Percentiles rank a stretch among this genome's conserved stretches.
phyloP scores from a whole-genome alignment of 2,113 vertebrate genomes.

The Aegotheles bennettii region DNA sequence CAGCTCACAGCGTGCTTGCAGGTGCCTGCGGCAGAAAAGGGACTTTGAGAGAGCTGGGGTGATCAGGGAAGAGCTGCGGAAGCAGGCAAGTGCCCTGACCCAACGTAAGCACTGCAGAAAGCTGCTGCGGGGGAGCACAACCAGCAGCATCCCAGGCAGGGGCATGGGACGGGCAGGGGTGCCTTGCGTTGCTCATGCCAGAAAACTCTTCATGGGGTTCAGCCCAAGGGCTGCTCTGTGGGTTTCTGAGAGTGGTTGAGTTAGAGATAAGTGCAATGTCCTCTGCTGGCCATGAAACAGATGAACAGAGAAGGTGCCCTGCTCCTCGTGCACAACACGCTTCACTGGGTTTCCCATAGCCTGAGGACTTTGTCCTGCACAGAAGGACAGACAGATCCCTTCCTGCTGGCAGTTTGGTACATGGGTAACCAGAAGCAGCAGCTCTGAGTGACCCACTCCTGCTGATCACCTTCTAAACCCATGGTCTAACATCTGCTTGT shows the following conservation, averaged over 20 bases:
- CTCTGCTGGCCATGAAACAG: neutral
- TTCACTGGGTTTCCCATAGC: neutral
- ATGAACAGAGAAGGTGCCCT: neutral
- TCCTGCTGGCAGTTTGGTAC: accelerated
- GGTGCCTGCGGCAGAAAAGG: neutral
- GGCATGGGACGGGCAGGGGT: neutral
- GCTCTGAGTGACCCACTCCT: neutral
- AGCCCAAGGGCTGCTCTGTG: neutral
- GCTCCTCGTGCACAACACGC: neutral
- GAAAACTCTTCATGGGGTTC: neutral
- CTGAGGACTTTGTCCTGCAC: too few relatives aligned
- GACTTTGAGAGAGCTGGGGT: neutral
- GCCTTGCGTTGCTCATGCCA: accelerated
- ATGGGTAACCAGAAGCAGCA: neutral
- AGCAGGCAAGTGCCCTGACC: neutral
- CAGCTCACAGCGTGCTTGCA: accelerated
- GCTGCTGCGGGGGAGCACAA: neutral
- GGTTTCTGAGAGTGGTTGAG: neutral
- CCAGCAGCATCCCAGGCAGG: neutral
- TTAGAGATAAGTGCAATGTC: neutral
- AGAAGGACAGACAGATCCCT: neutral
- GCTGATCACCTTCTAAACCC: neutral
- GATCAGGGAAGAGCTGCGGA: neutral
- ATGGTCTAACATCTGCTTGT: neutral
- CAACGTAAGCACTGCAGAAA: accelerated